Evolutionary conservation across 2,797 vertebrate genomes (phyloP).

Genomic region (Pantherophis alleghaniensis): DNA sequence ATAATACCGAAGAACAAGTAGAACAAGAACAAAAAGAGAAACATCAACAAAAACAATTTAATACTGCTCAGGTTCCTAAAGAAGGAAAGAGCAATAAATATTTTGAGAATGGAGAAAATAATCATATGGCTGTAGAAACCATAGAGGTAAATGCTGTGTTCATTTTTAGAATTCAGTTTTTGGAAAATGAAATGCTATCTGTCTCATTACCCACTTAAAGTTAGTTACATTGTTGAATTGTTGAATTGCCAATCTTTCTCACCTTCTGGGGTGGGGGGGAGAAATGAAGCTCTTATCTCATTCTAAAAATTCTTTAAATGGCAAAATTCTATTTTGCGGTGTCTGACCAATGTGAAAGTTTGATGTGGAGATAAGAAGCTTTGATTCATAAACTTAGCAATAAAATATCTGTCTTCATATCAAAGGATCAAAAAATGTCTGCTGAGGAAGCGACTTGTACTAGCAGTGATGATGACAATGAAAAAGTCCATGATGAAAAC

Average conservation of each 20-base stretch:
- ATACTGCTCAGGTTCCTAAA: neutral
- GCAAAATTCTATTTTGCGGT: neutral
- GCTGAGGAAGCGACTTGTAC: conserved; percentile 51
- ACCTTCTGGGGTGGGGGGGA: neutral
- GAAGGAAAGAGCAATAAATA: conserved; percentile 20
- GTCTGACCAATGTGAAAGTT: neutral
- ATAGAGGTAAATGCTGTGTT: conserved; percentile 50
- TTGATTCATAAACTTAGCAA: neutral
- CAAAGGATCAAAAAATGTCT: conserved; percentile 58
- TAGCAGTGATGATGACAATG: neutral
- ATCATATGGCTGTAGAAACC: conserved; percentile 16
- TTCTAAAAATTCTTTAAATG: neutral
- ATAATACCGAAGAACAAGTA: neutral
- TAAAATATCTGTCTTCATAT: conserved; percentile 51
- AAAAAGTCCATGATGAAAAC: neutral
- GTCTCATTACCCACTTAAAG: neutral
- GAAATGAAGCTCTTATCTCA: neutral
- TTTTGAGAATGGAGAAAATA: conserved; percentile 38
- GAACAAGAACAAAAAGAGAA: neutral
- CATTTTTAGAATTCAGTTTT: neutral
- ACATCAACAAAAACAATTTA: neutral
- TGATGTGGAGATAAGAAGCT: neutral
- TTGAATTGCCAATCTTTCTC: neutral
- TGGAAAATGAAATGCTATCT: conserved; percentile 7
- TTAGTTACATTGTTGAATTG: neutral